Base-by-base conservation (phyloP, 2,888 invertebrate genomes). In the Dioctria rufipes region DNA sequence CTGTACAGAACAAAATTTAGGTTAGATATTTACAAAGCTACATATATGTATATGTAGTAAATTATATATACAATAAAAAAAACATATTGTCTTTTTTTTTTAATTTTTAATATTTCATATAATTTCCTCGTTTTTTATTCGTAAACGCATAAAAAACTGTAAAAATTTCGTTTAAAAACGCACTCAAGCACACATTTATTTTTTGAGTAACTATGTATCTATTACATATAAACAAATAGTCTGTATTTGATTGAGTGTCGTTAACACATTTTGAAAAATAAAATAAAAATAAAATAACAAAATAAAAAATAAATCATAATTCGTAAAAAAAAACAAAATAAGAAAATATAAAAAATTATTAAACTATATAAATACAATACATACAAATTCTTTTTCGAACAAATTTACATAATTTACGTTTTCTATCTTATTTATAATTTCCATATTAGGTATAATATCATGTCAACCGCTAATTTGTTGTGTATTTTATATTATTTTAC, bases 331-430 rank as follows among this genome's bases (percentile, higher is more conserved):
- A 73, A 54, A 71, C 8, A 71, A 71, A 25, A 25, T 25, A 25
- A 25, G 25, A 25, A 51, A 54, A 54, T 54, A 58, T 67, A 67
- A 67, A 25, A 67, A 42, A 67, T 67, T 65, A 80, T 79, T 81
- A 83, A 82, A 61, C 83, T 80, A 83, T 80, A 79, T 82, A 82
- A 82, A 82, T 80, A 81, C 78, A 80, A 80, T 82, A 80, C 79
- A 81, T 77, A 81, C 78, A 81, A 77, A 73, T 79, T 80, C 69
- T 80, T 66, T 69, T 43, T 73, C 66, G 49, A 80, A 65, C 67
- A 80, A 80, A 75, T 75, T 77, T 63, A 73, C 79, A 69, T 78
- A 65, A 69, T 77, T 73, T 73, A 81, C 63, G 75, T 73, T 79
- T 80, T 80, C 67, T 73, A 49, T 66, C 65, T 80, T 78, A 69